Conservation (phyloP, 2,888 invertebrate species). For the Melinaea marsaeus region DNA sequence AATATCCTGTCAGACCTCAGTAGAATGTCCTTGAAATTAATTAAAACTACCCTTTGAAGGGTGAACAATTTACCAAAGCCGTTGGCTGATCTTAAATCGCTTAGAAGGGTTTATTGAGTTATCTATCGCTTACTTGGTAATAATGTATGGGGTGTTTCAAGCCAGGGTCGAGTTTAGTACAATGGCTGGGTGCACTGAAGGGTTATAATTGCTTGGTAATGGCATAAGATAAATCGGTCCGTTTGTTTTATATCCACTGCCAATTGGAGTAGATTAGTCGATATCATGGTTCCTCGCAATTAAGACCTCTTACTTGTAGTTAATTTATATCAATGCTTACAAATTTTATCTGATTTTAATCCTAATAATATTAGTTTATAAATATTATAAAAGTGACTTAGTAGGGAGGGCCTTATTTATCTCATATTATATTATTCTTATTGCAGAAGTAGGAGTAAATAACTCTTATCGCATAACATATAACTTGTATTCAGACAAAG, state of each 20-base stretch:
- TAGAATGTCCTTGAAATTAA: slow-evolving; percentile 53
- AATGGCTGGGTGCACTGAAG: slow-evolving; percentile 51
- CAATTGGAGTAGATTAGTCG: slow-evolving; percentile 5
- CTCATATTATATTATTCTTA: no score
- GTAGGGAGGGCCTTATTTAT: no score
- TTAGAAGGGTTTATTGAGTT: slow-evolving; percentile 66
- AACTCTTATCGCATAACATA: slow-evolving; percentile 4
- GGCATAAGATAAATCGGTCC: slow-evolving; percentile 32
- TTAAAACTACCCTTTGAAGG: slow-evolving; percentile 59
- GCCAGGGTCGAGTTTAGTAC: slow-evolving; percentile 40
- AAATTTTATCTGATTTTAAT: no score
- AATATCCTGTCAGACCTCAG: slow-evolving; percentile 20
- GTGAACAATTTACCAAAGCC: slow-evolving; percentile 55
- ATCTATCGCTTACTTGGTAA: slow-evolving; percentile 68
- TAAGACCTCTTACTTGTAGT: background rate
- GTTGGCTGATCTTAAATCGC: slow-evolving; percentile 70
- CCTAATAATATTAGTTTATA: no score
- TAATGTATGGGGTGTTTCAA: slow-evolving; percentile 59
- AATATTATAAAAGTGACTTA: no score
- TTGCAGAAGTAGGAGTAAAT: background rate
- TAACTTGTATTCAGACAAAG: slow-evolving; percentile 14
- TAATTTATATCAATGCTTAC: background rate
- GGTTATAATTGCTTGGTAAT: slow-evolving; percentile 48
- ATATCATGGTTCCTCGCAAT: background rate
- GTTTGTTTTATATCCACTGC: slow-evolving; percentile 7